Evolutionary conservation across 2,113 vertebrate genomes (phyloP), one percentile per base, ranked within the genome.

Genomic region (Neodon shergylaensis): DNA sequence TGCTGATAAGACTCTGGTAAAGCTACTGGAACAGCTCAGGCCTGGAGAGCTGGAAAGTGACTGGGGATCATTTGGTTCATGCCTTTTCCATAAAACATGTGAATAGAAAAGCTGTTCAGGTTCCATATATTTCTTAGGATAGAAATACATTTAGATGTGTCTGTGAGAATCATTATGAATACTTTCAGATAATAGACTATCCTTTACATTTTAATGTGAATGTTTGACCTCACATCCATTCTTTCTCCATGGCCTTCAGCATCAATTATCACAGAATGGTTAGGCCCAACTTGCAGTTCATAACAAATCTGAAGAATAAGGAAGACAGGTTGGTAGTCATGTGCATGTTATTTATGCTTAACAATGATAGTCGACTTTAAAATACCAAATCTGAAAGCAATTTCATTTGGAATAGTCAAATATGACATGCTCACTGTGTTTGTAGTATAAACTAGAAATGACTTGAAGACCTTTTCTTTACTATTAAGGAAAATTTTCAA

Each of bases 181-280:
- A 68, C 52, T 82, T 96, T 88, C 66, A 94, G 52, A n/a, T 78
- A 90, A 90, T 73, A 94, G 83, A 85, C 44, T 94, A 44, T 65
- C 91, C 58, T 92, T 95, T 92, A 96, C 7, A 86, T 95, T 93
- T 97, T 93, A 94, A 94, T 88, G 66, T 94, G 95, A 92, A 54
- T 81, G 26, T 85, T 93, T 97, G 77, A 94, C 84, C 81, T 96
- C 95, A 86, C 22, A 44, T 78, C 87, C 65, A 87, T 92, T 96
- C 65, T 87, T 44, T 84, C 31, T 91, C 36, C 44, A 66, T 79
- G 42, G 33, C 44, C 58, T 79, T 94, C 44, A 92, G 77, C 84
- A 93, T 92, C 78, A 92, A 72, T 96, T 96, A 93, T 90, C 81
- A 85, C 42, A 89, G 52, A 90, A 90, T 54, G 66, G 16, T 87